Percentiles rank a stretch among this genome's conserved stretches.
Conservation (phyloP, 2,113 vertebrate genomes). For the Ophthalmotilapia sp. region DNA sequence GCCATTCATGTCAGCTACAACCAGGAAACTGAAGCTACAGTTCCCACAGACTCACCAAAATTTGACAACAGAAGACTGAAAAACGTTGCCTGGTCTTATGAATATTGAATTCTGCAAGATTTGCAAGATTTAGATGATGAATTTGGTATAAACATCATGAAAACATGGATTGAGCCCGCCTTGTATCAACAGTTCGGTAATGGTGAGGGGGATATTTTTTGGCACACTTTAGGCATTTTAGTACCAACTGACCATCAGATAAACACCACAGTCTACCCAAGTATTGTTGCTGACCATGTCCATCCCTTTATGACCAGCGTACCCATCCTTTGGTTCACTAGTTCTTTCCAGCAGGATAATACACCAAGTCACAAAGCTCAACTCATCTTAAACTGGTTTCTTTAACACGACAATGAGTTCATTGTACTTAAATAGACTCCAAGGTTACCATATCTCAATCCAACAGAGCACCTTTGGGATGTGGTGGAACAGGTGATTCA, state of each 20-base stretch:
- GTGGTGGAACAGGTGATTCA: neutral
- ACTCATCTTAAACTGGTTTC: neutral
- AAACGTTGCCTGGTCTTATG: neutral
- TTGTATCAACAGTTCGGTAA: neutral
- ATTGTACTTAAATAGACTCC: neutral
- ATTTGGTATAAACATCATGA: neutral
- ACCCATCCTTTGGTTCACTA: neutral
- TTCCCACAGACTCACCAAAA: neutral
- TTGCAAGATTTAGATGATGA: neutral
- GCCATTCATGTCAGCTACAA: neutral
- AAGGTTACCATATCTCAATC: neutral
- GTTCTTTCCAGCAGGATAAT: neutral
- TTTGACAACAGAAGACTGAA: neutral
- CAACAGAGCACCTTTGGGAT: neutral
- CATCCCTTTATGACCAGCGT: neutral
- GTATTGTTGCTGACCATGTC: neutral
- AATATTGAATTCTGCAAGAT: neutral
- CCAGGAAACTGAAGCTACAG: neutral
- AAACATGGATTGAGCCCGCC: neutral
- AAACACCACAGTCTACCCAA: neutral
- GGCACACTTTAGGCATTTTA: neutral
- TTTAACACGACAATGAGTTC: neutral
- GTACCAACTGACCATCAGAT: neutral
- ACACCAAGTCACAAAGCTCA: neutral
- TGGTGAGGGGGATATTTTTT: neutral